Evolutionary conservation across 2,113 vertebrate species (phyloP).

Genomic region (Caretta caretta): DNA sequence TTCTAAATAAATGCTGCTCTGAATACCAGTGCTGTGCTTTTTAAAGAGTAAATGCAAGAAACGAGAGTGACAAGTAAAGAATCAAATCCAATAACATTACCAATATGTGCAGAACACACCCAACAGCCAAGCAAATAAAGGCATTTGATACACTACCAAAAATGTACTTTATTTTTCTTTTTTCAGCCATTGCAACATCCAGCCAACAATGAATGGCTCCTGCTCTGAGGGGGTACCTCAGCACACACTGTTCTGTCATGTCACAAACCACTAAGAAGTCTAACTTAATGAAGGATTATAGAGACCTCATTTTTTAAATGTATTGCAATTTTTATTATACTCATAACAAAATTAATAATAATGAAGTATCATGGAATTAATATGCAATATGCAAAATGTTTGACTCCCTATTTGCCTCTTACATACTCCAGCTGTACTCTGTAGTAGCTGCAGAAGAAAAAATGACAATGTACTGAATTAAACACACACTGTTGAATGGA

Average conservation of each 20-base stretch:
- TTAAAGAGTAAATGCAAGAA: neutral
- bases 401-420: neutral
- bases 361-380: neutral
- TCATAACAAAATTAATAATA: neutral
- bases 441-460: neutral
- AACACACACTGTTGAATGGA: neutral
- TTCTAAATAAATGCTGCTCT: neutral
- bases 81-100: neutral
- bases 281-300: neutral
- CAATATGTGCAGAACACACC: neutral
- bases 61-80: neutral
- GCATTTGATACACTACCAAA: neutral
- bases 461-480: neutral
- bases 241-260: rapidly evolving
- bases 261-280: neutral
- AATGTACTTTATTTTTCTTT: neutral
- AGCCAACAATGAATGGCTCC: neutral
- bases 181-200: neutral
- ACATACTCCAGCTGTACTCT: neutral
- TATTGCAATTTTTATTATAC: neutral
- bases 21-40: neutral
- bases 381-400: rapidly evolving
- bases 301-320: neutral
- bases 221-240: rapidly evolving
- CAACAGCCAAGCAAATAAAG: neutral